These are phyloP conservation scores for Chalcis sispes DNA, from an alignment of 2,888 invertebrate genomes.

Conservation along the genomic window DNA sequence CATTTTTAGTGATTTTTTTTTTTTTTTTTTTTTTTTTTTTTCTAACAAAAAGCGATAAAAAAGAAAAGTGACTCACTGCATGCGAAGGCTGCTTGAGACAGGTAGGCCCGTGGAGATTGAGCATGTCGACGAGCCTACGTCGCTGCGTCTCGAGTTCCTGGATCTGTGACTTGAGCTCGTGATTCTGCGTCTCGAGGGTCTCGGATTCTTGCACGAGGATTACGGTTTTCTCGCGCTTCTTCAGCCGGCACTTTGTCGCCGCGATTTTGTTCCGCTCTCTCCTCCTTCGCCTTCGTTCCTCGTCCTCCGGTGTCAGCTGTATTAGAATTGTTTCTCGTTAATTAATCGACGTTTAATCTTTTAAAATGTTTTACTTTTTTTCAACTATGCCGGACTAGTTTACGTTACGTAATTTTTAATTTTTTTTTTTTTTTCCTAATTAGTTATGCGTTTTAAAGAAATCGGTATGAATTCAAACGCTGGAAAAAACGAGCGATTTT, in stretches of 20 bases:
- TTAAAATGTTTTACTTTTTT: too few species aligned
- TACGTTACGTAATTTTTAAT: too few species aligned
- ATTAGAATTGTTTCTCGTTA: conserved; percentile 62
- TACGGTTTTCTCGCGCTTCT: conserved; percentile 92
- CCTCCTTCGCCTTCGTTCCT: conserved; percentile 89
- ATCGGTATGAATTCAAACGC: too few species aligned
- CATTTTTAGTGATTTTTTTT: too few species aligned
- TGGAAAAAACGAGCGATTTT: too few species aligned
- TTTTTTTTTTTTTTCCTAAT: too few species aligned
- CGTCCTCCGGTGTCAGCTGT: conserved; percentile 93
- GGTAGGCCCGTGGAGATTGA: conserved; percentile 84
- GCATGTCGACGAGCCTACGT: conserved; percentile 86
- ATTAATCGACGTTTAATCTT: too few species aligned
- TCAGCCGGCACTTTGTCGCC: conserved; percentile 95
- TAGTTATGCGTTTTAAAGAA: too few species aligned
- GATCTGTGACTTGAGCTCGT: conserved; percentile 89
- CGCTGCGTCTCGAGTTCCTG: conserved; percentile 89
- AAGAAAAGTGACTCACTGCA: conserved; percentile 7
- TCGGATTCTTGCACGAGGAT: conserved; percentile 92
- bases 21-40: too few species aligned
- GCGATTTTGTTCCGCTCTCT: conserved; percentile 96
- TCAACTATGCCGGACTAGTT: too few species aligned
- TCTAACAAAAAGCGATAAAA: too few species aligned
- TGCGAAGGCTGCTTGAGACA: conserved; percentile 79
- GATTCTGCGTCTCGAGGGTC: conserved; percentile 89